A percentile compares a stretch with the other conserved stretches of the same genome.
Conservation (phyloP, 2,797 vertebrate species). For the Pitangus sulphuratus region DNA sequence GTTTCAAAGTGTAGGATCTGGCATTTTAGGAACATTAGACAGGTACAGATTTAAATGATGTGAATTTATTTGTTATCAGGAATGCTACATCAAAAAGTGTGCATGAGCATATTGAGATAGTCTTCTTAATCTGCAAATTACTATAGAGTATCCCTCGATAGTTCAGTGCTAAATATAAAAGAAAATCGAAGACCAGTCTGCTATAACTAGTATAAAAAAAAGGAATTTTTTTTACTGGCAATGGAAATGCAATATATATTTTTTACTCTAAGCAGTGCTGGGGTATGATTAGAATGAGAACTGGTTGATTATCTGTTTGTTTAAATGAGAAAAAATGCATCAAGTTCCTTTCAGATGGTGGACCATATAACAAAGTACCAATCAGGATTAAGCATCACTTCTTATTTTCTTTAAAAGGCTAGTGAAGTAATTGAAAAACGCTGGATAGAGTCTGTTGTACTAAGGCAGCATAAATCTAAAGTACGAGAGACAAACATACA, state of each 20-base stretch:
- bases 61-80: not conserved
- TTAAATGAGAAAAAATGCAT: conserved; percentile 43
- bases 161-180: not conserved
- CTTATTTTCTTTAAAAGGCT: conserved; percentile 82
- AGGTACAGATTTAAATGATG: not conserved
- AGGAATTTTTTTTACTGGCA: not conserved
- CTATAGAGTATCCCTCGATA: not conserved
- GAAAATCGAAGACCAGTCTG: not conserved
- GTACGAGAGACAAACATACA: conserved; percentile 82
- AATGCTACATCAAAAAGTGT: not conserved
- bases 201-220: not conserved
- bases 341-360: conserved; percentile 34
- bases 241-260: not conserved
- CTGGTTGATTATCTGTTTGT: conserved; percentile 55
- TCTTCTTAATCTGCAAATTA: not conserved
- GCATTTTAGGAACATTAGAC: not conserved
- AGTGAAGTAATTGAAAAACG: conserved; percentile 89
- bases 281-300: conserved; percentile 38
- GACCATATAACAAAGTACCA: conserved; percentile 69
- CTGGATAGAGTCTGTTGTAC: conserved; percentile 83
- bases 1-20: not conserved
- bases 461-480: conserved; percentile 91
- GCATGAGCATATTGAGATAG: not conserved
- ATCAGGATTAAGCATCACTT: conserved; percentile 79
- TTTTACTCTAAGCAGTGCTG: not conserved